Base-by-base conservation (phyloP, 1,140 invertebrate species). In the Drosophila asahinai region DNA sequence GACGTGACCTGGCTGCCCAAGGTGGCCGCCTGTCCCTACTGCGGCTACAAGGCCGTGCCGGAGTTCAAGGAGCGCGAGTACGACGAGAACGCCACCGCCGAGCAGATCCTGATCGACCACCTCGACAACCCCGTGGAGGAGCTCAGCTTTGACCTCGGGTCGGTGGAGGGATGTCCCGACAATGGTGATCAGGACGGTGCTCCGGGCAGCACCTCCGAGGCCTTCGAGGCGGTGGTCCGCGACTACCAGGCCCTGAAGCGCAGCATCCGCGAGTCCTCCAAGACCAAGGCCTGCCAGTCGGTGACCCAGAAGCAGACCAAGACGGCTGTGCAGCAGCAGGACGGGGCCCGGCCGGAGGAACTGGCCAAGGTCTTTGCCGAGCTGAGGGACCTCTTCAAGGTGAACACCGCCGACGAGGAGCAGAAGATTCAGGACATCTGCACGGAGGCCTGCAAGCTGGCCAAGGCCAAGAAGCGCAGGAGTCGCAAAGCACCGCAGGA, bases 1-100 rank as follows among this genome's bases (percentile, higher is more conserved):
- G 86, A 92, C 42, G 74, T 92, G 6, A 71, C 76, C 9, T 92
- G 89, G 91, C 43, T 92, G 58, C 91, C 91, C 15, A 81, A 73
- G 61, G 74, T 92, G 9, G 70, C 87, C 0, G 83, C 91, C 0
- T 92, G 91, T 74, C 87, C 91, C 0, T 65, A 87, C n/a, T 92
- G 91, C 27, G 86, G 86, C 25, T 92, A 92, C 57, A 92, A 92
- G 40, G 73, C 86, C 0, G 33, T 91, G 14, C 91, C 91, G 0
- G 36, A 68, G 3, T 80, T 79, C 19, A 68, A 72, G 25, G 91
- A 92, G 42, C 78, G 78, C 11, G 60, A 70, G 1, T 92, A 91
- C 25, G 60, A 92, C 45, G 91, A 92, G 43, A 42, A 68, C 0
- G 55, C 77, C 19, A 92, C 86, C 0, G 91, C 91, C 7, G 48